phyloP scores from a whole-genome alignment of 2,888 invertebrate species.

The Chymomyza amoena region DNA sequence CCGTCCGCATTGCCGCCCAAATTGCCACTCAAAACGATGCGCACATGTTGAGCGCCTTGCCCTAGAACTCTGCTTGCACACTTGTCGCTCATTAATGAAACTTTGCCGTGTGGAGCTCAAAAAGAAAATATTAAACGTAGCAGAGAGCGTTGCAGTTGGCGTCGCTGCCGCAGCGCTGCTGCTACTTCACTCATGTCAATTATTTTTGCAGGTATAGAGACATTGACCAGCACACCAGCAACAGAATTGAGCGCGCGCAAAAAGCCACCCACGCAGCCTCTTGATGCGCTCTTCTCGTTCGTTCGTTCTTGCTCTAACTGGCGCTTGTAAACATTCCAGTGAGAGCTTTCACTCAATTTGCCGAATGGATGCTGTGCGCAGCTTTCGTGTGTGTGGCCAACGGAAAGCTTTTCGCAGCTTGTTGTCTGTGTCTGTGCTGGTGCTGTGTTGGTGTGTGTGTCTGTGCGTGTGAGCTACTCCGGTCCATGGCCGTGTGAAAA shows the following conservation, averaged over 20 bases:
- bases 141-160: background rate
- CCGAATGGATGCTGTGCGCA: slow-evolving; percentile 16
- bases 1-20: background rate
- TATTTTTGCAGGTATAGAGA: slow-evolving; percentile 69
- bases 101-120: slow-evolving; percentile 38
- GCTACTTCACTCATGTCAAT: slow-evolving; percentile 36
- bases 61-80: slow-evolving; percentile 50
- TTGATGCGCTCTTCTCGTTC: background rate
- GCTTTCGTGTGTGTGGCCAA: slow-evolving; percentile 16
- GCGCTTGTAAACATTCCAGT: slow-evolving; percentile 65
- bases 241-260: slow-evolving; percentile 20
- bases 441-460: background rate
- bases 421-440: slow-evolving; percentile 16
- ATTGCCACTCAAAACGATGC: slow-evolving; percentile 21
- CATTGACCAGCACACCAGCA: slow-evolving; percentile 56
- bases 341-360: slow-evolving; percentile 58
- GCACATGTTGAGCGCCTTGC: slow-evolving; percentile 52
- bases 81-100: slow-evolving; percentile 71
- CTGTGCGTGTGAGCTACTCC: slow-evolving; percentile 25
- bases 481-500: slow-evolving; percentile 78
- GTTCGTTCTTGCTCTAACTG: slow-evolving; percentile 25
- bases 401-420: background rate
- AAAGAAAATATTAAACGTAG: too few species aligned
- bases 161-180: background rate
- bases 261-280: slow-evolving; percentile 37